Base-by-base conservation (phyloP, 1,140 invertebrate species). In the Meloidogyne exigua region DNA sequence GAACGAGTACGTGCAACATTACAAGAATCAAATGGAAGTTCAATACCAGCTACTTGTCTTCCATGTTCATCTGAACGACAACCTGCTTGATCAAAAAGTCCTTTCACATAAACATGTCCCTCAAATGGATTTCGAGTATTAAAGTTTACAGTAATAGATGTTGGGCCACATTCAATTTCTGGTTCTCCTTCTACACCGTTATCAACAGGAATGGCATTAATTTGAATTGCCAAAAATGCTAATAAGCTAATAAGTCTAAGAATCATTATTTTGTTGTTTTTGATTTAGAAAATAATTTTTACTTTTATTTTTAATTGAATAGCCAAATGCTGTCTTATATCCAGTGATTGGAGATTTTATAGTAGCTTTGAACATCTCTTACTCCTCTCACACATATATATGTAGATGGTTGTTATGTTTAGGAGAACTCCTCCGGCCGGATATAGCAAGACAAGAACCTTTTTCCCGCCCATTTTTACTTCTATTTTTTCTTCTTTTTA, bases 81-180 rank as follows among this genome's bases (percentile, higher is more conserved):
- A 10, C 80, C 86, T 26, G 70, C 68, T 72, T 87, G 85, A 70
- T 87, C 86, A 77, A 85, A 87, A 49, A 87, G 80, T 80, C 85
- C 85, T 72, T 87, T 87, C 12, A 87, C 85, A 75, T 88, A 87
- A 42, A 87, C 85, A 74, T 87, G 85, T 25, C 85, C 85, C 70
- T 88, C 86, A 80, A 87, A 87, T 49, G 82, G 79, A 64, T 87
- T 87, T n/a, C 84, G 78, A n/a, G 85, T 87, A 81, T 87, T 87
- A 82, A 87, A 87, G 83, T 87, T 87, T 23, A 87, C 80, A 28
- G 86, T 87, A 63, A 87, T 87, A 11, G 85, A 87, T 44, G 80
- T 88, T 26, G 85, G 85, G n/a, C 85, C 85, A 74, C 82, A 83
- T 70, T 83, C 82, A 49, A 83, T 83, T 71, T 83, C 83, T 18